A percentile compares a stretch with the other conserved stretches of the same genome.
These are phyloP conservation scores for Oikopleura dioica DNA, from an alignment of 23 tunicate species.

Conservation along the genomic window DNA sequence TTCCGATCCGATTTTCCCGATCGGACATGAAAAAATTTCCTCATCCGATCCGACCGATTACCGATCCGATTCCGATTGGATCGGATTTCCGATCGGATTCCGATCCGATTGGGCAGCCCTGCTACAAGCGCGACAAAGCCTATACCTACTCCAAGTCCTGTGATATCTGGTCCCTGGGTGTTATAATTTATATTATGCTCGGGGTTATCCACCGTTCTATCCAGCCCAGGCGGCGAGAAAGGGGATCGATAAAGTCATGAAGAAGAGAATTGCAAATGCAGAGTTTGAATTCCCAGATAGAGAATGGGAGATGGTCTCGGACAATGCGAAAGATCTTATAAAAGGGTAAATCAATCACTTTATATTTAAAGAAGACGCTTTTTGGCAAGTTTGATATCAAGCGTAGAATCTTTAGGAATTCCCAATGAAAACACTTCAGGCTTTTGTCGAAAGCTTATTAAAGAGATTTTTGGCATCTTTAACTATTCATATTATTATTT, in stretches of 20 bases:
- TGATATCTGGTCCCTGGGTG: constrained; percentile 97
- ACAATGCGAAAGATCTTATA: constrained; percentile 64
- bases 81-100: no score
- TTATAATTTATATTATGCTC: constrained; percentile 64
- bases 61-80: no score
- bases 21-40: no score
- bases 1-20: no score
- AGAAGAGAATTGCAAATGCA: constrained; percentile 60
- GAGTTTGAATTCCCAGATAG: constrained; percentile 47
- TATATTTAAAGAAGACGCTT: no score
- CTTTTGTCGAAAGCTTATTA: neutral
- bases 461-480: neutral
- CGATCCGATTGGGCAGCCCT: no score
- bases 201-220: constrained; percentile 93
- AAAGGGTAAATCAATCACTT: constrained; percentile 15
- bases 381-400: no score
- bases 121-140: no score
- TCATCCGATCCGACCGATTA: no score
- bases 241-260: constrained; percentile 68
- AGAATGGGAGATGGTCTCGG: constrained; percentile 82
- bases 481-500: neutral
- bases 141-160: constrained; percentile 23
- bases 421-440: no score
- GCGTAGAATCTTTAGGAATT: no score
- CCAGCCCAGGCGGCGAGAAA: constrained; percentile 67